These are phyloP conservation scores for Ophion ellenae DNA, from an alignment of 2,888 invertebrate genomes.

Conservation along the genomic window DNA sequence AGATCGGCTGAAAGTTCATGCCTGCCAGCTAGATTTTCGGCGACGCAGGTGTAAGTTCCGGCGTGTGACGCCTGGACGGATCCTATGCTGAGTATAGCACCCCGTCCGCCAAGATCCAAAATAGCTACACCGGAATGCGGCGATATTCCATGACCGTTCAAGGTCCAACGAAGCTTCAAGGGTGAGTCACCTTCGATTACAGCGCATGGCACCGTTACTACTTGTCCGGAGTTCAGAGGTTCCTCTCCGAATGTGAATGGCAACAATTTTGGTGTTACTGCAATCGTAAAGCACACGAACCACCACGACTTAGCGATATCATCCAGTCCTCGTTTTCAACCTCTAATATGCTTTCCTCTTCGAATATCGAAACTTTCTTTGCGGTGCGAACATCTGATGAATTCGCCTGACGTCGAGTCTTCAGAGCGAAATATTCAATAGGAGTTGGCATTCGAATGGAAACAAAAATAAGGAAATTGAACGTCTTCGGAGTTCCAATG, in stretches of 20 bases:
- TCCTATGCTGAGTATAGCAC: constrained; percentile 87
- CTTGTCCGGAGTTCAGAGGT: constrained; percentile 87
- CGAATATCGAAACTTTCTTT: neutral
- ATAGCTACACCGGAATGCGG: constrained; percentile 85
- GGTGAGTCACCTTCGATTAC: constrained; percentile 88
- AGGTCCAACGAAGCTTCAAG: constrained; percentile 87
- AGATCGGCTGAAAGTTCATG: constrained; percentile 85
- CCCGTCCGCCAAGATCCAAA: constrained; percentile 87
- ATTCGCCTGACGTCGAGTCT: neutral
- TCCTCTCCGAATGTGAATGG: constrained; percentile 87
- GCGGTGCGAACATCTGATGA: neutral
- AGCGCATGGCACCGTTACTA: constrained; percentile 86
- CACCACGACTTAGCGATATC: constrained; percentile 1
- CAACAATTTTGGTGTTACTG: constrained; percentile 82
- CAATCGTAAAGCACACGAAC: constrained; percentile 70
- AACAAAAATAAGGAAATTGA: neutral
- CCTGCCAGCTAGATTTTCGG: constrained; percentile 86
- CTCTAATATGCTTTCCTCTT: neutral
- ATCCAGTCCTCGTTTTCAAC: neutral
- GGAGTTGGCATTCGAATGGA: neutral
- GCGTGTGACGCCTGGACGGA: constrained; percentile 86
- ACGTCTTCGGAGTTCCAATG: too few relatives aligned
- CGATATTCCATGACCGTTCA: constrained; percentile 82
- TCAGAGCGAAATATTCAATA: neutral
- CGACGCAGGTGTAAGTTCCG: constrained; percentile 87